Base-by-base conservation (phyloP, 2,888 invertebrate genomes). In the Uropetala carovei region DNA sequence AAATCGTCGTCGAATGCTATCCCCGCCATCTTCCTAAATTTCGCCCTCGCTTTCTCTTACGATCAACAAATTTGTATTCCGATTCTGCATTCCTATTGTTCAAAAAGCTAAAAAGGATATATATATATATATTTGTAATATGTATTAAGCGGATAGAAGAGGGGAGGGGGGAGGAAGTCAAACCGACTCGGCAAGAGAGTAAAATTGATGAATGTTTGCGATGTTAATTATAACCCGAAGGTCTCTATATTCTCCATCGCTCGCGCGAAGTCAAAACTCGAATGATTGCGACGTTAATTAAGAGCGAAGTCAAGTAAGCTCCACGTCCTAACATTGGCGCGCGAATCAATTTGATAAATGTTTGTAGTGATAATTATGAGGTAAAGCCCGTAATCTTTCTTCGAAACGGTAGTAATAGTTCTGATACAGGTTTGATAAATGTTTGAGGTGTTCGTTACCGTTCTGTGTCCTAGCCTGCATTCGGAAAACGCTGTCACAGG, bases 241-340 rank as follows among this genome's bases (percentile, higher is more conserved):
- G 30, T 43, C 82, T 82, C 30, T 16, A 13, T 43, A 43, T 82
- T 43, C 30, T 43, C 30, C n/a, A 43, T 18, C 64, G n/a, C 7
- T 18, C 7, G 64, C 64, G 43, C 43, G 43, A 5, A 30, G 14
- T 18, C 30, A 16, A 82, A 30, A 64, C 10, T 11, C 30, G 82
- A 82, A 43, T 82, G 82, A 82, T 82, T 82, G 82, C 30, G 30
- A 30, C 43, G 43, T 82, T 43, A 82, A 82, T 82, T 30, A 30
- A 30, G 43, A 82, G 43, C 7, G 82, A 43, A 82, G 75, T 75
- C 75, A 75, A n/a, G n/a, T n/a, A 75, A 75, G 27, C 27, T 75
- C 11, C 11, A n/a, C 27, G 11, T n/a, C 75, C 75, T n/a, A n/a
- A 75, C 11, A 75, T 75, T 82, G 30, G 16, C 7, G 30, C 18